Evolutionary conservation across 2,113 vertebrate genomes (phyloP).

Genomic region (Catharus fuscescens): DNA sequence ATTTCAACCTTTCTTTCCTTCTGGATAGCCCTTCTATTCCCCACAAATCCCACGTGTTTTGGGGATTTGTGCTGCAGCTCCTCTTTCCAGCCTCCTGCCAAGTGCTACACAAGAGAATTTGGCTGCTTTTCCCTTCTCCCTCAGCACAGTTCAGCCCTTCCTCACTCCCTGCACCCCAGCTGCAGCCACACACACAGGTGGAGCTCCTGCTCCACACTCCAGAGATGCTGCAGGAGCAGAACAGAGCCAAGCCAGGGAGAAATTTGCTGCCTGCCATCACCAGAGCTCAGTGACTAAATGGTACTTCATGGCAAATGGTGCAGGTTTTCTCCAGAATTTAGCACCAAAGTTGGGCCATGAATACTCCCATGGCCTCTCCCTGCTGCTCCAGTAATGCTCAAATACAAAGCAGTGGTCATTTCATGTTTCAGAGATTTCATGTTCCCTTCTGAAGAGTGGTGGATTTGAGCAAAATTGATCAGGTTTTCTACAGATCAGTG

Average conservation of each 20-base stretch:
- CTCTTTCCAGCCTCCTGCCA: not conserved
- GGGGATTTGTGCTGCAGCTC: not conserved
- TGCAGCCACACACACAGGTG: not conserved
- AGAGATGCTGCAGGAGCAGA: not conserved
- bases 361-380: not conserved
- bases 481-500: not conserved
- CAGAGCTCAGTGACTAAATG: not conserved
- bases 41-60: accelerated
- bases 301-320: not conserved
- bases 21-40: not conserved
- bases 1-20: not conserved
- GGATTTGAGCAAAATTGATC: not conserved
- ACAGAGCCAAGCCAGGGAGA: not conserved
- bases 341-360: not conserved
- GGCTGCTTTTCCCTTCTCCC: not conserved
- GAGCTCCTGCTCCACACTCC: conserved; percentile 11
- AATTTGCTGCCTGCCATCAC: not conserved
- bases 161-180: not conserved
- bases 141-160: not conserved
- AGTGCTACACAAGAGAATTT: not conserved
- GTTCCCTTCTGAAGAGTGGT: not conserved
- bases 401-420: not conserved
- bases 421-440: not conserved
- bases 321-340: not conserved
- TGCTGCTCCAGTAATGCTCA: not conserved